A percentile compares a stretch with the other conserved stretches of the same genome.
phyloP scores from a whole-genome alignment of 2,113 vertebrate species.

The Apodemus speciosus region DNA sequence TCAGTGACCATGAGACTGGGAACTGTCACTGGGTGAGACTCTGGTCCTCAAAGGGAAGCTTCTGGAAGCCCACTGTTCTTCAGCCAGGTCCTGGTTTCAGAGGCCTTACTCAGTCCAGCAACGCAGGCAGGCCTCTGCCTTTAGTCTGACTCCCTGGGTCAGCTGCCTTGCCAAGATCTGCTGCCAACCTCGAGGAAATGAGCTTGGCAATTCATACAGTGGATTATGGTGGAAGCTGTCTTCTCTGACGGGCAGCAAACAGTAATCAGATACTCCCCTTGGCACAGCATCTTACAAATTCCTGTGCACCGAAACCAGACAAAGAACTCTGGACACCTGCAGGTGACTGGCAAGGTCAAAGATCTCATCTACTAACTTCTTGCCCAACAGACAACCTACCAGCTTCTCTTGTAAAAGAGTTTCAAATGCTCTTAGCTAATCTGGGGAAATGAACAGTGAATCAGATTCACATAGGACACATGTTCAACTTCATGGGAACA shows the following conservation, averaged over 20 bases:
- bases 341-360: background rate
- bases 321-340: background rate
- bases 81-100: background rate
- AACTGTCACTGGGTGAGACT: background rate
- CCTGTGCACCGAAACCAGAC: background rate
- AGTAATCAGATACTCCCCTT: background rate
- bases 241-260: background rate
- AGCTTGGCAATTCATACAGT: background rate
- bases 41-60: background rate
- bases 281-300: background rate
- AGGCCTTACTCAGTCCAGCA: background rate
- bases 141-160: background rate
- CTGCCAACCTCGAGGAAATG: background rate
- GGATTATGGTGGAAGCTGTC: background rate
- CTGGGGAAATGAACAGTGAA: background rate
- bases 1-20: background rate
- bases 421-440: background rate
- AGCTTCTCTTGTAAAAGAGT: background rate
- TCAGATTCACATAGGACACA: background rate
- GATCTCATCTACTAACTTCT: background rate
- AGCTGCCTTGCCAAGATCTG: fast-evolving
- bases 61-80: background rate
- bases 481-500: no score
- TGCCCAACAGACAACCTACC: background rate
- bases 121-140: background rate